Evolutionary conservation across 2,888 invertebrate genomes (phyloP), one percentile per base, ranked within the genome.

Genomic region (Lomographa bimaculata): DNA sequence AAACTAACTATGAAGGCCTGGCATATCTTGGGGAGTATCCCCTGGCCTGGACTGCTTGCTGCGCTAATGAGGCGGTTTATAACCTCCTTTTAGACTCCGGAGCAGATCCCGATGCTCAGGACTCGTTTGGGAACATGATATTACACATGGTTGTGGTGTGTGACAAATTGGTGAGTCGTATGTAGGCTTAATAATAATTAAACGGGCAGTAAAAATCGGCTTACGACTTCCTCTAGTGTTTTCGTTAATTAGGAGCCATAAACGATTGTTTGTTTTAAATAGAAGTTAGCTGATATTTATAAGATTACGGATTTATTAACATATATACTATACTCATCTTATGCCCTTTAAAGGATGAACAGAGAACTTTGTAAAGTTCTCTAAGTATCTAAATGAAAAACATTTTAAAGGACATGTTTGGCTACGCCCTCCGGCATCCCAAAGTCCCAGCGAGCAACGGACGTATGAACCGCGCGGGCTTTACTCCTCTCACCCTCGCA

Each of bases 321-420:
- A n/a, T n/a, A n/a, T n/a, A n/a, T n/a, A n/a, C n/a, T n/a, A n/a
- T n/a, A n/a, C n/a, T n/a, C n/a, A n/a, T n/a, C n/a, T n/a, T n/a
- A n/a, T n/a, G n/a, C n/a, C n/a, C n/a, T n/a, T n/a, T n/a, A n/a
- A n/a, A n/a, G n/a, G n/a, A n/a, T n/a, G n/a, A n/a, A n/a, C n/a
- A n/a, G n/a, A n/a, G n/a, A n/a, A n/a, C n/a, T n/a, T n/a, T n/a
- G n/a, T n/a, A n/a, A n/a, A n/a, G n/a, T n/a, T n/a, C n/a, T n/a
- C n/a, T n/a, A n/a, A n/a, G n/a, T n/a, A n/a, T n/a, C n/a, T n/a
- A n/a, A n/a, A n/a, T n/a, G n/a, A n/a, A n/a, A n/a, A n/a, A n/a
- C n/a, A n/a, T n/a, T n/a, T n/a, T n/a, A n/a, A 71, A 98, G 98
- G 97, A 97, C 65, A 99, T 99, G 98, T 99, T 98, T 73, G 97